phyloP scores from a whole-genome alignment of 2,797 vertebrate species.

The Cercopithecus diana region DNA sequence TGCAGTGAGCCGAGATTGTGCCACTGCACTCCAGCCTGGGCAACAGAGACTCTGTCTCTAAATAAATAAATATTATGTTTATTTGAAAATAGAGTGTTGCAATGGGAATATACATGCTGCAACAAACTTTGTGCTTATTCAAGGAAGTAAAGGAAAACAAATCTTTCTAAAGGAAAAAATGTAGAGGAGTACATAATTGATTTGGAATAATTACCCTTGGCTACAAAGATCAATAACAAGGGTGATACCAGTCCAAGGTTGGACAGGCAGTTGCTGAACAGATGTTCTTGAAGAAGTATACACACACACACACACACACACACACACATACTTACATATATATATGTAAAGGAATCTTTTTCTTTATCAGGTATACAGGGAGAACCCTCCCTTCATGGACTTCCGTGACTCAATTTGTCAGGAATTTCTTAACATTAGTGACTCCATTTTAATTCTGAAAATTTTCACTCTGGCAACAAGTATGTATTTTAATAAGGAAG shows the following conservation, averaged over 20 bases:
- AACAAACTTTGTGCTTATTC: background rate
- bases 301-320: too few species aligned
- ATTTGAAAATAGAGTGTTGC: background rate
- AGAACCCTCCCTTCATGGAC: background rate
- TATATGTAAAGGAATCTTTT: background rate
- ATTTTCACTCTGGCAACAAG: background rate
- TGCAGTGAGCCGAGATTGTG: too few species aligned
- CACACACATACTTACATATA: too few species aligned
- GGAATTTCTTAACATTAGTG: background rate
- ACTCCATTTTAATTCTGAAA: background rate
- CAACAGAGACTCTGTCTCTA: too few species aligned
- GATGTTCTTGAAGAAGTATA: background rate
- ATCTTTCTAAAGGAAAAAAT: background rate
- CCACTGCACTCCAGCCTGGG: too few species aligned
- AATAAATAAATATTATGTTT: background rate
- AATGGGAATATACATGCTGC: background rate
- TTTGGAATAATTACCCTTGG: background rate
- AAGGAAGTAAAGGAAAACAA: background rate
- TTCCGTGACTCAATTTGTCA: background rate
- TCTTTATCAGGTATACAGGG: background rate
- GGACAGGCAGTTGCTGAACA: background rate
- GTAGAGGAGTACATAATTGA: background rate
- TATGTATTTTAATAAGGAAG: background rate
- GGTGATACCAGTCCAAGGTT: background rate
- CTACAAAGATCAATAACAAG: background rate